Base-by-base conservation (phyloP, 2,797 vertebrate genomes). In the Anguilla megastoma region DNA sequence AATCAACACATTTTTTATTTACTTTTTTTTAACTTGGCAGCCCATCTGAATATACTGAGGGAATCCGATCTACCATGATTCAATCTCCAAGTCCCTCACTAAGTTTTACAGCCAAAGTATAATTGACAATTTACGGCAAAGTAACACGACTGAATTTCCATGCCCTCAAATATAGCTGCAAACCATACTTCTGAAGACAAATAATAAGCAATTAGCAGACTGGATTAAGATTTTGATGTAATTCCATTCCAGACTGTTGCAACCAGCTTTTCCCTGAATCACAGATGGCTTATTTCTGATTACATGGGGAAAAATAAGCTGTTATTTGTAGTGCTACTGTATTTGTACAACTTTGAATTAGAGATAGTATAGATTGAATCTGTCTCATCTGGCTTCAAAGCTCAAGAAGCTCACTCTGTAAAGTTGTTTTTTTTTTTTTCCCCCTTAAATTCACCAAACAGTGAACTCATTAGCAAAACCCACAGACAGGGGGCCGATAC, bases 401-500 rank as follows among this genome's bases (percentile, higher is more conserved):
- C 33, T 41, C 33, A 36, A 16, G 33, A 16, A 76, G 10, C 71
- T 76, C 71, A 36, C 12, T 76, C 33, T 33, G 16, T 41, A 41
- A 76, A 76, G 30, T 30, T 33, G 1, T 10, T 10, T 10, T 10
- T 1, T 66, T 69, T 74, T 74, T 74, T 33, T 36, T 0, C 14
- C 33, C 79, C 4, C 18, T 52, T 21, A 48, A 50, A 82, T 3
- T 50, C 41, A 50, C 18, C 79, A 21, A 50, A n/a, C 79, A n/a
- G 79, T 48, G 79, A 50, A 52, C 79, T 27, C 33, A 50, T 82
- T 82, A 82, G 79, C 41, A 50, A n/a, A 41, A 82, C 79, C 41
- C 21, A 8, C 48, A 48, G 79, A 52, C 79, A 82, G 90, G 90
- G 36, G 85, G 80, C 82, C 21, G 82, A 76, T 87, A 80, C 52